Base-by-base conservation (phyloP, 2,888 invertebrate genomes). In the Cabera pusaria region DNA sequence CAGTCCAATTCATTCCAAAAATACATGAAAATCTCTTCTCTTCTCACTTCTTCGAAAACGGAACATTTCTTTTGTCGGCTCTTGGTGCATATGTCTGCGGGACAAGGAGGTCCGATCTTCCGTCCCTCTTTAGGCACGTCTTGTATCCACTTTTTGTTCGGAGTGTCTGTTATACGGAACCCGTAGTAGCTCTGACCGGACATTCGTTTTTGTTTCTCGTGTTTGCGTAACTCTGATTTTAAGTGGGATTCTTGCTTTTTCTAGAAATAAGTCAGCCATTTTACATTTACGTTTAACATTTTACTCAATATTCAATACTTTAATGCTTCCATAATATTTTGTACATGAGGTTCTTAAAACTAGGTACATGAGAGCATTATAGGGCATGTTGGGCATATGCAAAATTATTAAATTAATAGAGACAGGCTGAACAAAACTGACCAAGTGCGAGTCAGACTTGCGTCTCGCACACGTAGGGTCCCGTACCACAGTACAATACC, bases 1-100 rank as follows among this genome's bases (percentile, higher is more conserved):
- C 83, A 83, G 24, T 77, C 67, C 2, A 81, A 12, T 1, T 64
- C 55, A 11, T 72, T 70, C 83, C 83, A 82, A 51, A 83, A 83
- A 6, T 67, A 32, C 1, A 45, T 17, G 23, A 83, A 83, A 1
- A 79, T 66, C 0, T 60, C 44, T 6, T 45, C 6, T 28, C 83
- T 53, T 5, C 47, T 59, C 1, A 42, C 45, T 1, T 75, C 70
- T 0, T 48, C 43, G 26, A 83, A 57, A 2, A 46, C 47, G 0
- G 32, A 20, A 28, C 82, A 82, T 14, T 58, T 52, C 24, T 69
- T 56, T 0, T 21, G 20, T 0, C 45, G 56, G 10, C 59, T 64
- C 28, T 69, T 75, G 0, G 50, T 11, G 25, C 82, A 82, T 9
- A 52, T 52, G 0, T 72, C 69, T 0, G 75, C 70, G 3, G 45